Evolutionary conservation across 2,888 invertebrate species (phyloP).

Genomic region (Phytoseiulus persimilis): DNA sequence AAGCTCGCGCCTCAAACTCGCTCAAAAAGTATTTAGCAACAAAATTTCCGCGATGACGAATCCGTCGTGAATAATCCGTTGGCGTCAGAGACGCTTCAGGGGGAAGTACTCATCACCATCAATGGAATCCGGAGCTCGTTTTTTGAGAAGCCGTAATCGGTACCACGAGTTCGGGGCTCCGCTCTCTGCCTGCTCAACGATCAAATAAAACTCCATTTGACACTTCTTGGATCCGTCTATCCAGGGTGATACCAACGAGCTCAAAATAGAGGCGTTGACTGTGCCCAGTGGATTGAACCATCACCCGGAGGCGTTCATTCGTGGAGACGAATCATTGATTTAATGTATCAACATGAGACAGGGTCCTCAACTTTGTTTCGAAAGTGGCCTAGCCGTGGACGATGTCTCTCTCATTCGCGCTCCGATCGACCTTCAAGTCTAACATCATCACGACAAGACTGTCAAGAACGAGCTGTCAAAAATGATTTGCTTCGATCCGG

Average conservation of each 20-base stretch:
- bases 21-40: too few relatives aligned
- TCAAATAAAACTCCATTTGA: background rate
- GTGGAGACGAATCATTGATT: background rate
- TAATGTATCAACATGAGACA: background rate
- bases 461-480: background rate
- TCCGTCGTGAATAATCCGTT: too few relatives aligned
- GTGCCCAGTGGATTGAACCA: background rate
- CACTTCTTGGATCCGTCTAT: background rate
- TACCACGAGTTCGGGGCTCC: too few relatives aligned
- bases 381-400: background rate
- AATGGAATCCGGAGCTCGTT: too few relatives aligned
- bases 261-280: background rate
- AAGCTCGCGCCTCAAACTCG: too few relatives aligned
- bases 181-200: background rate
- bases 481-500: background rate
- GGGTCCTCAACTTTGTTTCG: background rate
- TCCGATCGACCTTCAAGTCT: background rate
- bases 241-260: background rate
- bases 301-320: background rate
- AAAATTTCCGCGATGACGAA: too few relatives aligned
- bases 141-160: too few relatives aligned
- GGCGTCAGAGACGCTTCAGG: too few relatives aligned
- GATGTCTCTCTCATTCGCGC: background rate
- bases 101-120: too few relatives aligned
- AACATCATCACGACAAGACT: background rate